Evolutionary conservation across 1,140 invertebrate species (phyloP).

Genomic region (Panulirus ornatus): DNA sequence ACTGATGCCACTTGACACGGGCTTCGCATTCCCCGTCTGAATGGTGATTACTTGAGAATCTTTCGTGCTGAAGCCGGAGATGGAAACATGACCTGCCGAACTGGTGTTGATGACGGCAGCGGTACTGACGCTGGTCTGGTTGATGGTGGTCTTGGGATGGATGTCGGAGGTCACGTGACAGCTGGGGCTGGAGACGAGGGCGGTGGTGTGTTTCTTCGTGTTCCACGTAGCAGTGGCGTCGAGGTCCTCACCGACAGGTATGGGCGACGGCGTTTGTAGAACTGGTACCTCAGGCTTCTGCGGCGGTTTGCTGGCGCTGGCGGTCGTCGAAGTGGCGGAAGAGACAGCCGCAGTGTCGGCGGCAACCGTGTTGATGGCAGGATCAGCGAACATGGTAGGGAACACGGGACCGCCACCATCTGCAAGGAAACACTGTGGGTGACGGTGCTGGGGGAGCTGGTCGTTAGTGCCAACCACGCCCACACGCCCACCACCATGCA

Average conservation of each 20-base stretch:
- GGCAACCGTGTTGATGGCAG: conserved; percentile 24
- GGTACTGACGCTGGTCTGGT: not conserved
- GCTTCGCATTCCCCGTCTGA: not conserved
- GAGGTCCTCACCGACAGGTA: conserved; percentile 44
- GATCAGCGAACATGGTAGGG: conserved; percentile 61
- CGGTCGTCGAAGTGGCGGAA: conserved; percentile 5
- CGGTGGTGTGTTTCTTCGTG: not conserved
- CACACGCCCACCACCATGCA: conserved; percentile 50
- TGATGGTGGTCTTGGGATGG: not conserved
- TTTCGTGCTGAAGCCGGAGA: not conserved
- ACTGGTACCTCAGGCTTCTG: conserved; percentile 8
- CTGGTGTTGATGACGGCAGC: not conserved
- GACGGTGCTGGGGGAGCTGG: conserved; percentile 49
- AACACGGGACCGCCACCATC: conserved; percentile 64
- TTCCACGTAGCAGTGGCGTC: conserved; percentile 18
- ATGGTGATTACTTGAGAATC: not conserved
- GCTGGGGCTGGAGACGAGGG: not conserved
- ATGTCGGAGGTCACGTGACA: not conserved
- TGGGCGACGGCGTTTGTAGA: not conserved
- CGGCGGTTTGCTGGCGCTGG: conserved; percentile 4
- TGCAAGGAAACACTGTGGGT: conserved; percentile 65
- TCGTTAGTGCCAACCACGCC: conserved; percentile 55
- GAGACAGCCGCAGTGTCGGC: not conserved
- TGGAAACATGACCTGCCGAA: not conserved
- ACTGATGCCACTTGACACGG: not conserved